Evolutionary conservation across 2,888 invertebrate genomes (phyloP), one percentile per base, ranked within the genome.

Genomic region (Autographa gamma): DNA sequence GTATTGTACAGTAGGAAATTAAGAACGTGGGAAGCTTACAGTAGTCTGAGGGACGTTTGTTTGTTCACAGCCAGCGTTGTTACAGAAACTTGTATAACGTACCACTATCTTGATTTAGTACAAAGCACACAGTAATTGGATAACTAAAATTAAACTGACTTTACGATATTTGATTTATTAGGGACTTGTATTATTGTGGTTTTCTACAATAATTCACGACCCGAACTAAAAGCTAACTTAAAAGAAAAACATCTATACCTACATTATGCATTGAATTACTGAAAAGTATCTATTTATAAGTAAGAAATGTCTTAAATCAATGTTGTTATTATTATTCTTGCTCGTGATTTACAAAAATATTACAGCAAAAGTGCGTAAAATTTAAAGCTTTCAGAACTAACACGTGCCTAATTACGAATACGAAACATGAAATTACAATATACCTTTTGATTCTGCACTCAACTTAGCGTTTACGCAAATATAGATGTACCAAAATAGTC

Each of bases 1-100:
- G 69, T 69, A 70, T 66, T 79, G 76, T 75, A 66, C 43, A 66
- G 73, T 70, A 74, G 81, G 83, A 82, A 82, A 82, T 82, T 52
- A 82, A 75, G 83, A 61, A 82, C 82, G 82, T 82, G 81, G 74
- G 18, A 62, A 52, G 80, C 71, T 60, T 81, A 77, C 78, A 9
- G 19, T 65, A 58, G 63, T 31, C 66, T 66, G 68, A 18, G 18
- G 18, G 62, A 63, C 58, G 38, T 67, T 71, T 13, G 56, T 64
- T 8, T 71, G 60, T 71, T 66, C 70, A 61, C 63, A 32, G 25
- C 63, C 6, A 56, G 34, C n/a, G n/a, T 63, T 59, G n/a, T 14
- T 66, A 34, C 31, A 7, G 63, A 25, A 76, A 73, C 58, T 77
- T 64, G 59, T 73, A 52, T 43, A 38, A 59, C 63, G 64, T 77